phyloP scores from a whole-genome alignment of 2,888 invertebrate species.

The Pinctada fucata region DNA sequence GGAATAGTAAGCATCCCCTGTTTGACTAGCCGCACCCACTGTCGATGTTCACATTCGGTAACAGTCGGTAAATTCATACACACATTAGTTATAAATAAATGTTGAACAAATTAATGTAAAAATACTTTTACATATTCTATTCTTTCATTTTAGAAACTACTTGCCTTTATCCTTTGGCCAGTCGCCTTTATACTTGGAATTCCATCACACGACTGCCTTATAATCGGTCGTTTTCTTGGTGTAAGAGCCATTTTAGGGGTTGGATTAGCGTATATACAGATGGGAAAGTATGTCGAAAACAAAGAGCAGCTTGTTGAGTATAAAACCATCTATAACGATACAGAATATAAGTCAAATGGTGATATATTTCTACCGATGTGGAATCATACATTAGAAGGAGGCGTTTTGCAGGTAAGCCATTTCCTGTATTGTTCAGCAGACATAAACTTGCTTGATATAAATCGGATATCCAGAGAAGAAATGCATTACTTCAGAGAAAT shows the following conservation, averaged over 20 bases:
- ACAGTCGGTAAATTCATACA: too few species aligned
- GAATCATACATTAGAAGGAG: slow-evolving; percentile 49
- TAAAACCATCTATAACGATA: slow-evolving; percentile 34
- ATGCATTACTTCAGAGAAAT: too few species aligned
- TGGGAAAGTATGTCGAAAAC: slow-evolving; percentile 43
- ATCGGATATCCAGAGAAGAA: too few species aligned
- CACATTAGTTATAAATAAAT: too few species aligned
- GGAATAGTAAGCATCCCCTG: too few species aligned
- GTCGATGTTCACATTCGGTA: too few species aligned
- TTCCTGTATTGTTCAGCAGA: neutral
- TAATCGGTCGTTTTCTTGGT: slow-evolving; percentile 89
- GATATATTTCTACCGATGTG: slow-evolving; percentile 48
- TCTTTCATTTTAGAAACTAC: neutral
- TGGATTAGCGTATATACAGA: slow-evolving; percentile 27
- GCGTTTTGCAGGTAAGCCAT: slow-evolving; percentile 47
- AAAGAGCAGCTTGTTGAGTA: slow-evolving; percentile 39
- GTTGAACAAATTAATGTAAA: too few species aligned
- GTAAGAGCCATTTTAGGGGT: slow-evolving; percentile 72
- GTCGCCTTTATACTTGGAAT: slow-evolving; percentile 88
- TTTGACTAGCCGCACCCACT: too few species aligned
- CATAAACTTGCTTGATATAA: too few species aligned
- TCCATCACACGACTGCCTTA: slow-evolving; percentile 82
- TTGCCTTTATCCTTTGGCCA: slow-evolving; percentile 11
- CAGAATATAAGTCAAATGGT: slow-evolving; percentile 38
- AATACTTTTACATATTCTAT: slow-evolving; percentile 15